Percentiles rank a stretch among this genome's conserved stretches.
Evolutionary conservation across 1,140 invertebrate species (phyloP).

Genomic region (Brachionus asplanchnoidis): DNA sequence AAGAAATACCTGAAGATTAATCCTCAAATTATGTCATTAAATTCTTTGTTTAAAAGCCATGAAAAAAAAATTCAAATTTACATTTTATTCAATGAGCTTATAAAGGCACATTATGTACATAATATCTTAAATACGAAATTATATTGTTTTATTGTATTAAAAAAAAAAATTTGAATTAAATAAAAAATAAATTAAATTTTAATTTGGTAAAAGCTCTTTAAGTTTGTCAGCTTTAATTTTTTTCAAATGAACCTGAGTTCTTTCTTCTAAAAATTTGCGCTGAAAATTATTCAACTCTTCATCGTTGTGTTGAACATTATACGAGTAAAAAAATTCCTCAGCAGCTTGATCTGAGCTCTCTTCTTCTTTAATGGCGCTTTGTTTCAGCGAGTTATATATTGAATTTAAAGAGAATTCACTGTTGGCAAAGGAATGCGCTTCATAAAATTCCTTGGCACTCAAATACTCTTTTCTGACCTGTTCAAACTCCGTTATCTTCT

Average conservation of each 20-base stretch:
- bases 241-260: constrained; percentile 27
- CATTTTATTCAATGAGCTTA: constrained; percentile 31
- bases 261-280: neutral
- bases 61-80: neutral
- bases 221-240: constrained; percentile 39
- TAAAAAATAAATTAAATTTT: constrained; percentile 7
- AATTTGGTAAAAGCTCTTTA: constrained; percentile 10
- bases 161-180: neutral
- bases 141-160: neutral
- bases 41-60: neutral
- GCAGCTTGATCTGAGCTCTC: neutral
- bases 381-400: neutral
- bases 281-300: constrained; percentile 22
- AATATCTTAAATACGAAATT: neutral
- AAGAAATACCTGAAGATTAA: no score
- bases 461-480: neutral
- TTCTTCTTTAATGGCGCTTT: neutral
- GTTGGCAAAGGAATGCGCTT: neutral
- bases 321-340: neutral
- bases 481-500: constrained; percentile 25
- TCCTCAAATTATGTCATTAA: neutral
- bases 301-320: constrained; percentile 33
- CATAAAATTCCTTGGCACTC: neutral
- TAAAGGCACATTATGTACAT: constrained; percentile 21
- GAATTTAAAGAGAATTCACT: constrained; percentile 13